A percentile compares a stretch with the other conserved stretches of the same genome.
Evolutionary conservation across 2,888 invertebrate species (phyloP).

Genomic region (Argyresthia goedartella): DNA sequence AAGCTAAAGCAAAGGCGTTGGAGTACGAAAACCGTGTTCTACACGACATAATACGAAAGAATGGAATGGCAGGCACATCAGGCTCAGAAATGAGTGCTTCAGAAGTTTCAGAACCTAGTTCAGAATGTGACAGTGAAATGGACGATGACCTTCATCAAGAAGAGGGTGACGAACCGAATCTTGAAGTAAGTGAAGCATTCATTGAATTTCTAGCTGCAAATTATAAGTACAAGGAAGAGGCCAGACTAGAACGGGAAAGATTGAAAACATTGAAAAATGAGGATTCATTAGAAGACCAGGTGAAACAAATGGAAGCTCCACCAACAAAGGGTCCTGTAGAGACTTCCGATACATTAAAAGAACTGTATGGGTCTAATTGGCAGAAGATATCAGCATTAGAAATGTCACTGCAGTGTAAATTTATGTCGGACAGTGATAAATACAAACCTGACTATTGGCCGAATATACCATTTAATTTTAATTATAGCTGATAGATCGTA

Average conservation of each 20-base stretch:
- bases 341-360: conserved; percentile 41
- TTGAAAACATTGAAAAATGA: conserved; percentile 22
- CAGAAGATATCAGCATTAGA: conserved; percentile 80
- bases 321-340: conserved; percentile 32
- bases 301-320: conserved; percentile 21
- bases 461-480: conserved; percentile 74
- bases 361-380: conserved; percentile 76
- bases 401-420: conserved; percentile 76
- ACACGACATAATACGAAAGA: conserved; percentile 55
- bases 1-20: conserved; percentile 66
- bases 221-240: conserved; percentile 62
- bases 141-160: conserved; percentile 12
- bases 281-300: conserved; percentile 16
- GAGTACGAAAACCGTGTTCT: conserved; percentile 71
- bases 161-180: conserved; percentile 26
- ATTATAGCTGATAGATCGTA: conserved; percentile 18
- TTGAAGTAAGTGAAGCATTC: conserved; percentile 75
- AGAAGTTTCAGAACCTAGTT: neutral
- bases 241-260: conserved; percentile 32
- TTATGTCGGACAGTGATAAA: conserved; percentile 72
- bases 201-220: conserved; percentile 73
- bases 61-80: conserved; percentile 18
- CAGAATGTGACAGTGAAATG: conserved; percentile 8
- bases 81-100: conserved; percentile 16
- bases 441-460: conserved; percentile 79